Conservation (phyloP, 2,113 vertebrate species). For the Pluvialis apricaria region DNA sequence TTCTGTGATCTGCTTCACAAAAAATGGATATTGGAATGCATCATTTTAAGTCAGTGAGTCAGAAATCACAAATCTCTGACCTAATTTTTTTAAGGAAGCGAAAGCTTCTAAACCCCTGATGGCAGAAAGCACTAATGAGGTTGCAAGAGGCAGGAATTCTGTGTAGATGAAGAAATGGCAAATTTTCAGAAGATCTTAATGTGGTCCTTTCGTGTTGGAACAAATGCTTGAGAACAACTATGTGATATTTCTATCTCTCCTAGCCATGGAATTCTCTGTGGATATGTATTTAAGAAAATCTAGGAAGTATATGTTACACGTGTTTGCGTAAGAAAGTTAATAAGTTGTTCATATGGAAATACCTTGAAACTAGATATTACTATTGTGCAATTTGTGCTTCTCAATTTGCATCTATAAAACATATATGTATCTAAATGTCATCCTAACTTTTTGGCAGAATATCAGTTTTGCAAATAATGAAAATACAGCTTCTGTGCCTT, state of each 20-base stretch:
- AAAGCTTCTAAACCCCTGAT: not conserved
- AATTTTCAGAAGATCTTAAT: not conserved
- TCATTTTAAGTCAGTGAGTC: not conserved
- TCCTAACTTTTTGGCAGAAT: not conserved
- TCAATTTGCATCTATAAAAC: not conserved
- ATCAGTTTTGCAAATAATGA: not conserved
- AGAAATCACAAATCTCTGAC: not conserved
- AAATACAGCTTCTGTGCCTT: not conserved
- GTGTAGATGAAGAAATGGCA: not conserved
- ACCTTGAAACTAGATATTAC: not conserved
- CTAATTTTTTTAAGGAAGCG: not conserved
- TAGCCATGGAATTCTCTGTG: not conserved
- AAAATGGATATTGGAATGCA: not conserved
- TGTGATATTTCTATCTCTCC: not conserved
- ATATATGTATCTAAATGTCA: not conserved
- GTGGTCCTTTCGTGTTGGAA: not conserved
- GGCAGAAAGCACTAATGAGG: not conserved
- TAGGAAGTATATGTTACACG: not conserved
- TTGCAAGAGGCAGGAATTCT: not conserved
- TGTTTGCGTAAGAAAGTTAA: not conserved
- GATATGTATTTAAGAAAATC: not conserved
- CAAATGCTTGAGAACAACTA: not conserved
- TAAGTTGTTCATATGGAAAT: not conserved
- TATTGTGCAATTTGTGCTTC: not conserved
- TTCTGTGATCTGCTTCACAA: not conserved